phyloP scores from a whole-genome alignment of 2,113 vertebrate genomes.

The Sceloporus undulatus region DNA sequence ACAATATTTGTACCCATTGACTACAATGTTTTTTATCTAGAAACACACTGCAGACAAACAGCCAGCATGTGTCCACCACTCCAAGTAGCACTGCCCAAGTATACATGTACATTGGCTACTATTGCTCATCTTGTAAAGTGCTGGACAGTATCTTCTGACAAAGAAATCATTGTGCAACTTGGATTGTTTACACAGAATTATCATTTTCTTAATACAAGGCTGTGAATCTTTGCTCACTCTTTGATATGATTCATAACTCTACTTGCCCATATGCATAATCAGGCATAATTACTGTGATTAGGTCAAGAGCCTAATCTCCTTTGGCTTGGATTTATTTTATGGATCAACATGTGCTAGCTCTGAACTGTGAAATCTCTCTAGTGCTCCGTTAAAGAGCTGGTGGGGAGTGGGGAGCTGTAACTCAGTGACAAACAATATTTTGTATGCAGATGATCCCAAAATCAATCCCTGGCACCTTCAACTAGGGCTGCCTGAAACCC shows the following conservation, averaged over 20 bases:
- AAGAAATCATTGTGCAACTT: not conserved
- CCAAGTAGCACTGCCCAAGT: not conserved
- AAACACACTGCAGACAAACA: too few relatives aligned
- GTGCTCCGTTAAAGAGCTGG: not conserved
- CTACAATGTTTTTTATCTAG: not conserved
- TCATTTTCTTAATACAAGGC: not conserved
- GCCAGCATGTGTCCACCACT: too few relatives aligned
- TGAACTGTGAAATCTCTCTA: not conserved
- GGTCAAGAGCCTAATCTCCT: not conserved
- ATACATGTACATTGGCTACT: not conserved
- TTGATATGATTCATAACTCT: not conserved
- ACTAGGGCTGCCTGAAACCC: too few relatives aligned
- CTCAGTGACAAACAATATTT: too few relatives aligned
- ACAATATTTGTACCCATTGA: too few relatives aligned
- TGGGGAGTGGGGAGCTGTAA: too few relatives aligned
- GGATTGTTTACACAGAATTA: not conserved
- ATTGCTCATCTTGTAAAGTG: not conserved
- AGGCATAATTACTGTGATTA: not conserved
- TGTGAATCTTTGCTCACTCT: not conserved
- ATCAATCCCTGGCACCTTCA: too few relatives aligned
- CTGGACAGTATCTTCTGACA: not conserved
- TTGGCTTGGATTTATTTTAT: not conserved
- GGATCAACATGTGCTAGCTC: not conserved
- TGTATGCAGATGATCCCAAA: too few relatives aligned
- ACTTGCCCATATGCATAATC: not conserved